Base-by-base conservation (phyloP, 1,140 invertebrate genomes). In the Ditylenchus dipsaci region DNA sequence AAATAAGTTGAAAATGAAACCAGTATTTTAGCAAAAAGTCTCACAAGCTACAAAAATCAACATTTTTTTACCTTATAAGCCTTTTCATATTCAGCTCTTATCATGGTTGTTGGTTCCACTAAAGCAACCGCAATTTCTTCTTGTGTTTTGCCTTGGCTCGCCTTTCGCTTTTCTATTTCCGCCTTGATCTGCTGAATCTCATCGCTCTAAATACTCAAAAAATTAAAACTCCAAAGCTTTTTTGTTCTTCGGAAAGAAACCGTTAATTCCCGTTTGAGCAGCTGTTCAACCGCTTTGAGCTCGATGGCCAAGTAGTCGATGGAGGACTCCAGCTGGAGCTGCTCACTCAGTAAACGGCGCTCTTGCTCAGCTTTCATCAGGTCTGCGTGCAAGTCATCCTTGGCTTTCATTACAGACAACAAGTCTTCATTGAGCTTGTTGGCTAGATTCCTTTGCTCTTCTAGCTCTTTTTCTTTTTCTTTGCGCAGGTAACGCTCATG, bases 121-220 rank as follows among this genome's bases (percentile, higher is more conserved):
- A 17, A 21, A 21, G 47, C 62, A 38, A 23, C 27, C 8, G n/a
- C 23, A 21, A 26, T 53, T 53, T 53, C 49, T 53, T 53, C 49
- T 53, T 53, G n/a, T 26, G 49, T 21, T 53, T 3, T 53, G 49
- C n/a, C 49, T 38, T 38, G 33, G 33, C 33, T 38, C 3, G 49
- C 43, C 38, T 74, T 71, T 17, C 69, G 19, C 73, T 74, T 74
- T 38, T 74, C 72, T 30, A 74, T 76, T 38, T 74, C 72, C 13
- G 45, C 19, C 58, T 59, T 66, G 23, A 74, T 64, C 38, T 58
- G 56, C 26, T 74, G 73, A n/a, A 74, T 49, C 58, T 76, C 73
- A 15, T 74, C 73, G 13, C 33, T 13, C 66, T 74, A 63, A 60
- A 76, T 67, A 38, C 3, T 38, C 11, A 38, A 5, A 38, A n/a